These are phyloP conservation scores for Nyleta sp. DNA, from an alignment of 2,888 invertebrate species.

Conservation along the genomic window DNA sequence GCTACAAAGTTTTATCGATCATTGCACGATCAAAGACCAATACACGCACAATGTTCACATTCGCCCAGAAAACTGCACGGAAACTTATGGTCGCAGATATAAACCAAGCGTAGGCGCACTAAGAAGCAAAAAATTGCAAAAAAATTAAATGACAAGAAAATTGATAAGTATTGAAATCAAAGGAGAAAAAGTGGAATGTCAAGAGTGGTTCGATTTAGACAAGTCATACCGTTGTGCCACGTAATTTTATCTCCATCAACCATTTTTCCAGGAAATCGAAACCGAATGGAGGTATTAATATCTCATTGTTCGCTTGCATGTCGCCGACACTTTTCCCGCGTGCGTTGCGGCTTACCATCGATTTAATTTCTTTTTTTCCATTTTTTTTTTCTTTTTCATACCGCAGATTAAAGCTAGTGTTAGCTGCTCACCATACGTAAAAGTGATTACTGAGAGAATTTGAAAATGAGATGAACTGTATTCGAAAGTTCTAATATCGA, in stretches of 20 bases:
- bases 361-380: constrained; percentile 72
- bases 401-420: constrained; percentile 76
- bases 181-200: constrained; percentile 63
- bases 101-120: background rate
- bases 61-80: background rate
- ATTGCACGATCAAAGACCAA: too few relatives aligned
- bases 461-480: constrained; percentile 65
- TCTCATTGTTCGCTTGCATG: constrained; percentile 78
- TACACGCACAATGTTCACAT: too few relatives aligned
- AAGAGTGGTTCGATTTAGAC: constrained; percentile 64
- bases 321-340: constrained; percentile 77
- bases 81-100: background rate
- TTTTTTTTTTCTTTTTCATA: constrained; percentile 68
- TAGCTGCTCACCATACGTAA: constrained; percentile 69
- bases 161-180: constrained; percentile 65
- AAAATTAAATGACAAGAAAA: constrained; percentile 60
- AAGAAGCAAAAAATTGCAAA: constrained; percentile 46
- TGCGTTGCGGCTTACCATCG: constrained; percentile 75
- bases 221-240: constrained; percentile 72
- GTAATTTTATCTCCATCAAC: constrained; percentile 79
- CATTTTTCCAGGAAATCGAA: constrained; percentile 80
- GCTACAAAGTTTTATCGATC: background rate
- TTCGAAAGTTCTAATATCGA: constrained; percentile 48
- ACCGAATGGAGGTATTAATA: constrained; percentile 80
- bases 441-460: constrained; percentile 66